Evolutionary conservation across 2,797 vertebrate genomes (phyloP).

Genomic region (Clamator glandarius): DNA sequence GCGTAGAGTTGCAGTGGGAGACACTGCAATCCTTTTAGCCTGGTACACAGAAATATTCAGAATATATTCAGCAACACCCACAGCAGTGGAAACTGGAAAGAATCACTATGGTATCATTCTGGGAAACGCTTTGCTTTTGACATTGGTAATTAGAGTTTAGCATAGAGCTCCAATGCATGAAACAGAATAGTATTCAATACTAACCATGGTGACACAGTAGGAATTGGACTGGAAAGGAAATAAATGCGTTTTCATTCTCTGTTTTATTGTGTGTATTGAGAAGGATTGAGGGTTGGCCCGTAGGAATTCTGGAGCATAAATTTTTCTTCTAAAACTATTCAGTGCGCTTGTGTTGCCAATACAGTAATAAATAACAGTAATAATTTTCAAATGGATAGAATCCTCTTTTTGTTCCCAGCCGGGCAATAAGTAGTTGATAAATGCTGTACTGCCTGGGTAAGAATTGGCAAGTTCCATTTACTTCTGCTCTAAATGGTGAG

Average conservation of each 20-base stretch:
- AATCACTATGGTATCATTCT: background rate
- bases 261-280: constrained; percentile 38
- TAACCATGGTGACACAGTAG: background rate
- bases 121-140: background rate
- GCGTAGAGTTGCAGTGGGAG: background rate
- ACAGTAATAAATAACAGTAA: constrained; percentile 62
- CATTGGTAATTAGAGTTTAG: background rate
- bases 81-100: background rate
- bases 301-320: constrained; percentile 43
- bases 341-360: constrained; percentile 36
- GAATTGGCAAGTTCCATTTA: constrained; percentile 56
- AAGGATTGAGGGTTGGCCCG: constrained; percentile 33
- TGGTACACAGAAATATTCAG: background rate
- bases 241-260: constrained; percentile 34
- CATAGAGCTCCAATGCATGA: background rate
- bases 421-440: constrained; percentile 55
- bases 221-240: constrained; percentile 9
- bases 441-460: constrained; percentile 32
- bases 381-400: constrained; percentile 63
- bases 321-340: constrained; percentile 45
- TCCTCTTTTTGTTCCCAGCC: constrained; percentile 43
- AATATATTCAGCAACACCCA: background rate
- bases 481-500: constrained; percentile 44
- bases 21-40: background rate
- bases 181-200: background rate